A percentile compares a stretch with the other conserved stretches of the same genome.
These are phyloP conservation scores for Cotesia congregata DNA, from an alignment of 2,888 invertebrate genomes.

Conservation along the genomic window DNA sequence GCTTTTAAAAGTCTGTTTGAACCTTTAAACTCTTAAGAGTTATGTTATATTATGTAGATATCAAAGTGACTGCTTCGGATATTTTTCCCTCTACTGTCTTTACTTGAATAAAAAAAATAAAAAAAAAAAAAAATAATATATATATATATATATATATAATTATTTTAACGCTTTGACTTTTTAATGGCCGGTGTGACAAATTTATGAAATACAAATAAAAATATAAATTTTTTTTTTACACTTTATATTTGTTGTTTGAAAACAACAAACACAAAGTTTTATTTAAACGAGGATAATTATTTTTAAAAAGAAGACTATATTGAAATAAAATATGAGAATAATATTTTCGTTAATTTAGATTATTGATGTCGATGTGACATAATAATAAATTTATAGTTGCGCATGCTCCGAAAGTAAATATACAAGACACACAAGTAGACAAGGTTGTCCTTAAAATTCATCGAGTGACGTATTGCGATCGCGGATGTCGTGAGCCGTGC, in stretches of 20 bases:
- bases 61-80: slow-evolving; percentile 11
- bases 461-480: slow-evolving; percentile 45
- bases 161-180: background rate
- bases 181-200: background rate
- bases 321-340: background rate
- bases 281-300: background rate
- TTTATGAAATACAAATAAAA: background rate
- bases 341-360: background rate
- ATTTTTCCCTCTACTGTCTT: slow-evolving; percentile 16
- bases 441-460: slow-evolving; percentile 46
- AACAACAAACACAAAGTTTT: background rate
- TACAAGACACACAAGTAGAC: slow-evolving; percentile 23
- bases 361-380: background rate
- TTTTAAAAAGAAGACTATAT: background rate
- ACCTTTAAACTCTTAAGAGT: slow-evolving; percentile 46
- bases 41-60: slow-evolving; percentile 38
- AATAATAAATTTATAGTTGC: background rate
- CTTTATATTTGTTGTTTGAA: background rate
- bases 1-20: slow-evolving; percentile 41
- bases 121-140: background rate
- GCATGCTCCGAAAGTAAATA: slow-evolving; percentile 1
- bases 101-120: background rate
- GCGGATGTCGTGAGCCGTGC: slow-evolving; percentile 36
- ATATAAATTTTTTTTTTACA: background rate
- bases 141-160: too few species aligned